Conservation (phyloP, 1,140 invertebrate species). For the Manduca sexta region DNA sequence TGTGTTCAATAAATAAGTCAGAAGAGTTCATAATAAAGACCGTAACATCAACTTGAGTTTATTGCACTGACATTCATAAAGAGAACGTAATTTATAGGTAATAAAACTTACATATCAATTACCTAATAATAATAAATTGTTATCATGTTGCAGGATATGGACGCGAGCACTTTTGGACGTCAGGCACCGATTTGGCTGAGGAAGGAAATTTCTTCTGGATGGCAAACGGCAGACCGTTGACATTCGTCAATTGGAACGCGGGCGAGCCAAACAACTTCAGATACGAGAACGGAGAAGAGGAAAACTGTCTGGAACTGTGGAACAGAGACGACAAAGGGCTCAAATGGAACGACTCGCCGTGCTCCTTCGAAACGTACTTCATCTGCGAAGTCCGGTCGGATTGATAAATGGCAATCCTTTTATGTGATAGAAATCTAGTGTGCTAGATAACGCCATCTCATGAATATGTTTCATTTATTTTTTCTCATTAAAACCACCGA, state of each 20-base stretch:
- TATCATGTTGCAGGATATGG: conserved; percentile 79
- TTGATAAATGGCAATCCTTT: conserved; percentile 42
- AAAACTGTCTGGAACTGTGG: conserved; percentile 93
- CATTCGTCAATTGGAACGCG: conserved; percentile 94
- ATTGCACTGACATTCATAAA: too few relatives aligned
- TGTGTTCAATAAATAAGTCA: too few relatives aligned
- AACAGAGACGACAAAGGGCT: conserved; percentile 92
- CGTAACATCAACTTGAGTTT: too few relatives aligned
- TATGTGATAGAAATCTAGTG: conserved; percentile 51
- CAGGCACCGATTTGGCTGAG: conserved; percentile 91
- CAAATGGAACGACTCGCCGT: conserved; percentile 95
- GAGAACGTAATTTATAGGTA: too few relatives aligned
- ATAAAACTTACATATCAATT: too few relatives aligned
- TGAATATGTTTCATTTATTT: not conserved
- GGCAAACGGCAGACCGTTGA: conserved; percentile 89
- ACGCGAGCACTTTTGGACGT: conserved; percentile 94
- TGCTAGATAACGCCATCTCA: conserved; percentile 45
- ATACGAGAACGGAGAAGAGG: conserved; percentile 94
- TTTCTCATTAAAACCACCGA: not conserved
- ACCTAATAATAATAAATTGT: too few relatives aligned
- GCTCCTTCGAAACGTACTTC: conserved; percentile 93
- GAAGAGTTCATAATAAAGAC: too few relatives aligned
- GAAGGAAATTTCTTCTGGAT: conserved; percentile 95
- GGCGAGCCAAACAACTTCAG: conserved; percentile 93
- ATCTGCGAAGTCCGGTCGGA: conserved; percentile 87